phyloP scores from a whole-genome alignment of 1,140 invertebrate species.

The Hydropsyche tenuis region DNA sequence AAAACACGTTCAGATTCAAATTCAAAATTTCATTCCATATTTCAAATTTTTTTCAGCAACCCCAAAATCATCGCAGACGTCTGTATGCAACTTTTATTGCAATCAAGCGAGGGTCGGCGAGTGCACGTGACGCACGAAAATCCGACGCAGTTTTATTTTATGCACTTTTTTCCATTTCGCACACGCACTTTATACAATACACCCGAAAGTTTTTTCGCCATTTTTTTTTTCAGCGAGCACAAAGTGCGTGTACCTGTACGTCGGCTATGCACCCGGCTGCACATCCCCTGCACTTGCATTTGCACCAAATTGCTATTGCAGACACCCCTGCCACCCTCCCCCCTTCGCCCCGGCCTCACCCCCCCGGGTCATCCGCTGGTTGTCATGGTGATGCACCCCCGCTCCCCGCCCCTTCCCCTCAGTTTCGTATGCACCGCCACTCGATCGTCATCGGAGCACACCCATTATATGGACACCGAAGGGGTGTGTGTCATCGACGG shows the following conservation, averaged over 20 bases:
- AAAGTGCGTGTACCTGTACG: not conserved
- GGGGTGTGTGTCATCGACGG: not conserved
- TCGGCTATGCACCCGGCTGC: not conserved
- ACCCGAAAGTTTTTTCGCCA: not conserved
- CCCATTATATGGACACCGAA: not conserved
- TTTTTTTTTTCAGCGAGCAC: not conserved
- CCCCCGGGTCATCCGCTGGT: not conserved
- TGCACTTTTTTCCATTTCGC: too few relatives aligned
- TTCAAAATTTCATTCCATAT: too few relatives aligned
- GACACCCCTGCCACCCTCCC: constrained; percentile 31
- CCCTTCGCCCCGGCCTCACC: not conserved
- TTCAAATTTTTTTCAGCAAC: too few relatives aligned
- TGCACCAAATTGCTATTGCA: constrained; percentile 38
- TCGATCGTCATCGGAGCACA: constrained; percentile 11
- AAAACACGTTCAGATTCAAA: too few relatives aligned
- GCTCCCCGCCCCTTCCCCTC: not conserved
- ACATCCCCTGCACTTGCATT: constrained; percentile 31
- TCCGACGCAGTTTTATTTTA: too few relatives aligned
- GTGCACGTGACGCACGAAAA: too few relatives aligned
- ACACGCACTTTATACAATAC: too few relatives aligned
- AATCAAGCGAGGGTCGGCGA: too few relatives aligned
- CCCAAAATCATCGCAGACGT: too few relatives aligned
- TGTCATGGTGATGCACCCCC: not conserved
- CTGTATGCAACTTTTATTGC: too few relatives aligned
- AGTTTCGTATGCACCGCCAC: not conserved